phyloP scores from a whole-genome alignment of 2,113 vertebrate genomes.

The Anolis carolinensis region DNA sequence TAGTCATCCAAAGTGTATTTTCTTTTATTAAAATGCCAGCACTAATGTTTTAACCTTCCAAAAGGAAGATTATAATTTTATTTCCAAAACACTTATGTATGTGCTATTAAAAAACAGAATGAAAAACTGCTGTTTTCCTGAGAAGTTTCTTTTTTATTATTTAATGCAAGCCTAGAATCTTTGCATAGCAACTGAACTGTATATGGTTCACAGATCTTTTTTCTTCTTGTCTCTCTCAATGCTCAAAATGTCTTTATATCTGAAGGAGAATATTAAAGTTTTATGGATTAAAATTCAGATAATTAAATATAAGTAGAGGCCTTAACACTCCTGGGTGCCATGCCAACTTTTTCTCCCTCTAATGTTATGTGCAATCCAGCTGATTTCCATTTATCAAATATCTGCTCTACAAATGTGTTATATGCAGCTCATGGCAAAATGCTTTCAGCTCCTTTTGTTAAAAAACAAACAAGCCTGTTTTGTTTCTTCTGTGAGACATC shows the following conservation, averaged over 20 bases:
- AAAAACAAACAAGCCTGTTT: neutral
- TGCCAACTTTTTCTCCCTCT: neutral
- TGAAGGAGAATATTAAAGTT: neutral
- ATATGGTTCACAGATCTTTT: neutral
- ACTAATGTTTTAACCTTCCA: constrained; percentile 1
- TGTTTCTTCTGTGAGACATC: neutral
- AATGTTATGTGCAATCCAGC: neutral
- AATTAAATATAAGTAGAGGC: neutral
- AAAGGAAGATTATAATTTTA: neutral
- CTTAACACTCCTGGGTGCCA: neutral
- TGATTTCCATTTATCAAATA: neutral
- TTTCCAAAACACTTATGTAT: neutral
- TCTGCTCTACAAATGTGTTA: neutral
- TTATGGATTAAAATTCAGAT: neutral
- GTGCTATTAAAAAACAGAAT: neutral
- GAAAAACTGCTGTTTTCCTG: neutral
- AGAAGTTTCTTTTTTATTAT: neutral
- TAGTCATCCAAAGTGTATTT: constrained; percentile 7
- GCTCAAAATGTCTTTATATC: neutral
- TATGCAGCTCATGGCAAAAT: neutral
- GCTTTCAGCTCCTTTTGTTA: neutral
- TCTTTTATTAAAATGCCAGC: neutral
- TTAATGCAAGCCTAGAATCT: neutral
- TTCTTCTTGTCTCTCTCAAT: neutral
- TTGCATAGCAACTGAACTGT: neutral